Percentiles rank a stretch among this genome's conserved stretches.
These are phyloP conservation scores for Bimastos eiseni DNA, from an alignment of 2,888 invertebrate species.

Conservation along the genomic window DNA sequence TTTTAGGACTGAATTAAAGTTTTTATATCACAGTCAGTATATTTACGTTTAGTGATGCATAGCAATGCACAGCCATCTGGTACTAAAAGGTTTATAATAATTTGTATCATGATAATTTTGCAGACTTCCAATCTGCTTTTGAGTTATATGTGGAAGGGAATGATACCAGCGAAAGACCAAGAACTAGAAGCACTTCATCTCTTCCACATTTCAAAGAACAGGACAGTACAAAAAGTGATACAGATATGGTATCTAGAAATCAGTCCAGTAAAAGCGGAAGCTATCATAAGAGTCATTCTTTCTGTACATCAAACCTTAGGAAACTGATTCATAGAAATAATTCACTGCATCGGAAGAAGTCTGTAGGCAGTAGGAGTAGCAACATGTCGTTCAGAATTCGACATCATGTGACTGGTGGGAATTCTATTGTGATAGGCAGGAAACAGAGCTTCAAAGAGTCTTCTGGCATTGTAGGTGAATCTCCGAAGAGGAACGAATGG, in stretches of 20 bases:
- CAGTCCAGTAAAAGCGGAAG: neutral
- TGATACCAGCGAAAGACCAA: neutral
- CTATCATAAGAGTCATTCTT: conserved; percentile 13
- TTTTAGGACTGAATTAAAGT: neutral
- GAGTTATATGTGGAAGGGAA: conserved; percentile 2
- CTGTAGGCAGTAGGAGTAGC: neutral
- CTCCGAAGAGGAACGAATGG: neutral
- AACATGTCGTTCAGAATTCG: neutral
- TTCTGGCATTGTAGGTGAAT: neutral
- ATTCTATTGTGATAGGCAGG: neutral
- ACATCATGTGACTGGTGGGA: neutral
- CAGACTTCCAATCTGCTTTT: conserved; percentile 13
- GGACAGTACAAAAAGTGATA: neutral
- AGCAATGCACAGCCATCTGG: neutral
- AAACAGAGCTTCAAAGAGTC: neutral
- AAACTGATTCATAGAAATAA: neutral
- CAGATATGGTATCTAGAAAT: neutral
- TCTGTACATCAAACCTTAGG: neutral
- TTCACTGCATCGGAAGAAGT: neutral
- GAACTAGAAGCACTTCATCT: neutral
- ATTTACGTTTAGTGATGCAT: neutral
- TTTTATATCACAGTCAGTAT: neutral
- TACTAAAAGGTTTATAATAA: neutral
- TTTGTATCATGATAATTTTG: neutral
- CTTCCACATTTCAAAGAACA: neutral